phyloP scores from a whole-genome alignment of 2,888 invertebrate species.

The Lymantria dispar region DNA sequence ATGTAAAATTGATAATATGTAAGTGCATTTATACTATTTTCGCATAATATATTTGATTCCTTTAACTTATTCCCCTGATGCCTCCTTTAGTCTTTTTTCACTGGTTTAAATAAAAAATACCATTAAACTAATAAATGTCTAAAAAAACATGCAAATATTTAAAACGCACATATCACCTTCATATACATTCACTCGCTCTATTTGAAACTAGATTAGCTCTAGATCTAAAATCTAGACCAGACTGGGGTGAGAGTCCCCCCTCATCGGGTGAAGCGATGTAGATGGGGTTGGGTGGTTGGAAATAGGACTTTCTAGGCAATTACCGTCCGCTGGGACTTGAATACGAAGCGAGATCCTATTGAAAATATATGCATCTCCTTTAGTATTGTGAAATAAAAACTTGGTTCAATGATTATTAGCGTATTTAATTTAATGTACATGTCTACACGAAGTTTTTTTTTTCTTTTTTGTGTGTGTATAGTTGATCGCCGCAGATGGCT shows the following conservation, averaged over 20 bases:
- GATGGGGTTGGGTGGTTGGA: conserved; percentile 32
- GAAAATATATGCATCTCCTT: conserved; percentile 34
- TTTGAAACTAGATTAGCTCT: conserved; percentile 57
- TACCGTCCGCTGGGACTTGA: conserved; percentile 56
- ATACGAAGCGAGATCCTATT: conserved; percentile 42
- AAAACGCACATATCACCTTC: neutral
- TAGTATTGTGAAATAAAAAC: conserved; percentile 22
- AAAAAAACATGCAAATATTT: too few relatives aligned
- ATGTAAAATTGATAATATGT: too few relatives aligned
- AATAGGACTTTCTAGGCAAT: conserved; percentile 73
- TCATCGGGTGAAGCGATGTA: conserved; percentile 28
- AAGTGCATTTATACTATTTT: too few relatives aligned
- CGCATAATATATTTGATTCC: too few relatives aligned
- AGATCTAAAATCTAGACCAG: conserved; percentile 57
- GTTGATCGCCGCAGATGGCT: too few relatives aligned
- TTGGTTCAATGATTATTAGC: conserved; percentile 21
- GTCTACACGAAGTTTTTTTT: too few relatives aligned
- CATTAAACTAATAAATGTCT: too few relatives aligned
- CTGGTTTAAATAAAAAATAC: too few relatives aligned
- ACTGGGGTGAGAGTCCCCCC: conserved; percentile 18
- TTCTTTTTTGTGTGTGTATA: too few relatives aligned
- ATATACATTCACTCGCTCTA: conserved; percentile 29
- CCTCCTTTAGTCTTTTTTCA: too few relatives aligned
- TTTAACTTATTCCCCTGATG: too few relatives aligned
- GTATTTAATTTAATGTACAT: too few relatives aligned